Evolutionary conservation across 2,888 invertebrate species (phyloP), one percentile per base, ranked within the genome.

Genomic region (Sesia apiformis): DNA sequence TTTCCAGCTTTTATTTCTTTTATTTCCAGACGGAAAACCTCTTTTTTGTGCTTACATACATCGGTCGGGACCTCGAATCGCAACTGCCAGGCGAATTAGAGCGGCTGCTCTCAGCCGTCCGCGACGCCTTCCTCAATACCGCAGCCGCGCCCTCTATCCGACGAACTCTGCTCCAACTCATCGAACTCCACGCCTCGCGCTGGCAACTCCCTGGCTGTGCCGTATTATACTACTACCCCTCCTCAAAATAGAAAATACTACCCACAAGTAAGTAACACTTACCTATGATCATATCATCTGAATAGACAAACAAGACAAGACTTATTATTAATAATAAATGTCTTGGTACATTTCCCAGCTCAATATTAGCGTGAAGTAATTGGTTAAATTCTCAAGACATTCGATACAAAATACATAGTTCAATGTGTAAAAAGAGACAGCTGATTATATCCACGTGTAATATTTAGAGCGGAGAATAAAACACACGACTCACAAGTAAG

Each of bases 171-270:
- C 90, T 97, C 60, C 97, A 97, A 82, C 91, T 97, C 56, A 96
- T 97, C 64, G 97, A 97, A 81, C 90, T 97, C 56, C 95, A 96
- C 81, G 97, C 97, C 1, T 95, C 96, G 0, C 94, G 95, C 78
- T 97, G 97, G 97, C 95, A 96, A 77, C 91, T 97, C 62, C 95
- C 96, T 38, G 96, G 96, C 55, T 95, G 96, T 52, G 96, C 97
- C 3, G 95, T 97, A 55, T 92, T 96, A 56, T 97, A 97, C 82
- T 97, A 97, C 85, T 95, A 95, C 81, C 95, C 95, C 54, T 91
- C 91, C 57, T 86, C 90, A 56, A 91, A 91, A 70, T 91, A 83
- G 46, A 46, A 46, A 5, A 46, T 8, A 46, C 3, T 3, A 0
- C 5, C 41, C 38, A 41, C 38, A 23, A 23, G 46, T 6, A 40